Conservation (phyloP, 1,140 invertebrate genomes). For the Holotrichia oblita region DNA sequence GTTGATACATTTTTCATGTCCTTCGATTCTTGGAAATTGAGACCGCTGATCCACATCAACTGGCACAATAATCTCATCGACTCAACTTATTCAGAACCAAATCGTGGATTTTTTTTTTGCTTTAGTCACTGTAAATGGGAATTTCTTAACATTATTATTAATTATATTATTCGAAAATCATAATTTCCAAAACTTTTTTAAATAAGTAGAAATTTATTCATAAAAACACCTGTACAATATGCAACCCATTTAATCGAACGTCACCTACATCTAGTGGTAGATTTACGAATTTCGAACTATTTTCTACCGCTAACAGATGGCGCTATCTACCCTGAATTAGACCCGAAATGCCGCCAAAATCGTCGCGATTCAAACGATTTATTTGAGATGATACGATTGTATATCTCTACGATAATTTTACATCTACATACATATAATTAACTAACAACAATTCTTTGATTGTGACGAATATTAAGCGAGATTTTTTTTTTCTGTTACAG, state of each 20-base stretch:
- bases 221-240: background rate
- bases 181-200: too few relatives aligned
- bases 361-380: background rate
- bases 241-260: background rate
- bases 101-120: too few relatives aligned
- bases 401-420: background rate
- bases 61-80: too few relatives aligned
- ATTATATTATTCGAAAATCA: too few relatives aligned
- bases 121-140: too few relatives aligned
- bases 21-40: too few relatives aligned
- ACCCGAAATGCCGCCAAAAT: background rate
- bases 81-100: too few relatives aligned
- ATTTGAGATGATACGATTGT: background rate
- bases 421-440: background rate
- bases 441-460: background rate
- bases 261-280: background rate
- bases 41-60: too few relatives aligned
- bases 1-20: too few relatives aligned
- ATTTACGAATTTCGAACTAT: background rate
- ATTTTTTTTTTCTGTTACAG: constrained; percentile 72
- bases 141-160: too few relatives aligned
- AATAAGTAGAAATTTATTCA: too few relatives aligned
- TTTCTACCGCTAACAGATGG: background rate
- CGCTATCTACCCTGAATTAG: background rate
- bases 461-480: background rate